Percentiles rank a stretch among this genome's conserved stretches.
Evolutionary conservation across 2,113 vertebrate genomes (phyloP).

Genomic region (Thunnus maccoyii): DNA sequence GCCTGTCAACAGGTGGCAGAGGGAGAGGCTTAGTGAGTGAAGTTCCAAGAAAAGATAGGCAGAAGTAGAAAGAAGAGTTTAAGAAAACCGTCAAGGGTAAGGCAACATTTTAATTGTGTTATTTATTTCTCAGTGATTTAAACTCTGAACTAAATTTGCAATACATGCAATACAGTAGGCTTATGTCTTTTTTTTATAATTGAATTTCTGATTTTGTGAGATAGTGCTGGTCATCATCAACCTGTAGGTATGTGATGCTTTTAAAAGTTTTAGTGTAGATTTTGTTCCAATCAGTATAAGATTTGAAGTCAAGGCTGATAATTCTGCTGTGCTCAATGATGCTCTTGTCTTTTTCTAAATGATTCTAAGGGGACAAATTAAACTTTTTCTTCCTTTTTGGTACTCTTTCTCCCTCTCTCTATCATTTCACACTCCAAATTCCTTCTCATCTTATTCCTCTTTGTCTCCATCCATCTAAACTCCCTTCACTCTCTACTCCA

Average conservation of each 20-base stretch:
- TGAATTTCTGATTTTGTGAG: background rate
- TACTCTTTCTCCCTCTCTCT: background rate
- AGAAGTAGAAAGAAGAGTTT: conserved; percentile 20
- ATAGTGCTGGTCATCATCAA: background rate
- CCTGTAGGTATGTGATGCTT: background rate
- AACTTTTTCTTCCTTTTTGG: background rate
- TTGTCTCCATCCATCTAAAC: conserved; percentile 16
- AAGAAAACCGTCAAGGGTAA: conserved; percentile 72
- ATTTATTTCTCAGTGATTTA: background rate
- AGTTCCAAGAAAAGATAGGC: conserved; percentile 41
- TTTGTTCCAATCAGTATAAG: background rate
- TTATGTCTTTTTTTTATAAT: background rate
- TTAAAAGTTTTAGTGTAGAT: background rate
- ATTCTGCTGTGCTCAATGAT: background rate
- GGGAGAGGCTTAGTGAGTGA: conserved; percentile 45
- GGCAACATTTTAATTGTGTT: conserved; percentile 34
- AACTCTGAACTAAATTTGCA: background rate
- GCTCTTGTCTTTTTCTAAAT: background rate
- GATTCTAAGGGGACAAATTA: background rate
- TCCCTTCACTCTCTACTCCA: background rate
- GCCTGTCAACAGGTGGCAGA: conserved; percentile 82
- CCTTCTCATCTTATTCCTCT: background rate
- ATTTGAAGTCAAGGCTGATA: background rate
- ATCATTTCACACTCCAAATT: background rate
- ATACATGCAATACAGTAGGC: background rate